A percentile compares a stretch with the other conserved stretches of the same genome.
These are phyloP conservation scores for Labeo calbasu DNA, from an alignment of 2,797 vertebrate species.

Conservation along the genomic window DNA sequence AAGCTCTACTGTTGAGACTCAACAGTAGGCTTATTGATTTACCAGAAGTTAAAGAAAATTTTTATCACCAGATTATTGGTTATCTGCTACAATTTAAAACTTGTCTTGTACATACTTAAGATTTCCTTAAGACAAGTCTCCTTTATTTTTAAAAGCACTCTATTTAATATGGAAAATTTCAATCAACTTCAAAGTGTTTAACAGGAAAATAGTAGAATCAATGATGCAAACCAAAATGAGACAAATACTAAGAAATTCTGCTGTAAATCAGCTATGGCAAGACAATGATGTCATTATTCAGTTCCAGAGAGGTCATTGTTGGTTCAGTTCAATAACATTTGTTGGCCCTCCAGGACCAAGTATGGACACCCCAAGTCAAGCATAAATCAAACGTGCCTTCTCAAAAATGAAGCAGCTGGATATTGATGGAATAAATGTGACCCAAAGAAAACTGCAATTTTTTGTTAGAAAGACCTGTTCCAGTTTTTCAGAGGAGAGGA, in stretches of 20 bases:
- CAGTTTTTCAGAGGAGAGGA: too few species aligned
- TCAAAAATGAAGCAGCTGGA: too few species aligned
- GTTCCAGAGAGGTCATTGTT: neutral
- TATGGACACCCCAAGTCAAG: too few species aligned
- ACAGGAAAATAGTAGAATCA: neutral
- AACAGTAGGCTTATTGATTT: neutral
- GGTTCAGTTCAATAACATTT: neutral
- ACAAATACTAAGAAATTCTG: neutral
- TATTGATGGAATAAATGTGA: too few species aligned
- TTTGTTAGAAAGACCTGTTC: too few species aligned
- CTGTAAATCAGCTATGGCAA: neutral
- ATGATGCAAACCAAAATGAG: neutral
- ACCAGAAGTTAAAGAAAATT: neutral
- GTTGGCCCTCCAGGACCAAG: too few species aligned
- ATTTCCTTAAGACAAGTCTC: neutral
- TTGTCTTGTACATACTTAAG: neutral
- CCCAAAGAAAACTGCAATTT: too few species aligned
- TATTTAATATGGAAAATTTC: neutral
- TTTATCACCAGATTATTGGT: neutral
- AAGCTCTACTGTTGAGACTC: neutral
- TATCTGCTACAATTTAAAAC: neutral
- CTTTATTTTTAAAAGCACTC: neutral
- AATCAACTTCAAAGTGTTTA: neutral
- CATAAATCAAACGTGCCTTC: too few species aligned
- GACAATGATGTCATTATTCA: neutral